These are phyloP conservation scores for Dinocampus coccinellae DNA, from an alignment of 2,888 invertebrate species.

Conservation along the genomic window DNA sequence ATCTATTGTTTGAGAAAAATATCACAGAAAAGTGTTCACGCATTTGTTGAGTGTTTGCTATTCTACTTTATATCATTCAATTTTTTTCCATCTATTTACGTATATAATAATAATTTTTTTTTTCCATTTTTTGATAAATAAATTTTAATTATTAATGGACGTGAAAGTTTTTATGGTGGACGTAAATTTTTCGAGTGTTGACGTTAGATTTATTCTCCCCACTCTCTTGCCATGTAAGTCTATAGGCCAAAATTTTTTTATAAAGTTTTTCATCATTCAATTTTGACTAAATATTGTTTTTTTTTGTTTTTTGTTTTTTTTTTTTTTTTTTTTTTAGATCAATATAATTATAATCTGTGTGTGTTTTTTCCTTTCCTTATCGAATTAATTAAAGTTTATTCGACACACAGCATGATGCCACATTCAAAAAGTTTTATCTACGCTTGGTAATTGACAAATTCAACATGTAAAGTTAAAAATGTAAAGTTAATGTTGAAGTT, in stretches of 20 bases:
- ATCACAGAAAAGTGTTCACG: slow-evolving; percentile 59
- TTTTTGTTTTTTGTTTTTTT: background rate
- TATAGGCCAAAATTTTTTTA: no score
- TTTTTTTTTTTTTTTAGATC: background rate
- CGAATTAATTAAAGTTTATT: slow-evolving; percentile 44
- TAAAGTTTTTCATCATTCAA: no score
- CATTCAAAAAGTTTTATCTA: background rate
- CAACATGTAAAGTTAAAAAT: background rate
- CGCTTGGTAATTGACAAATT: background rate
- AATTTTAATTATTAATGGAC: no score
- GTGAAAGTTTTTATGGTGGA: no score
- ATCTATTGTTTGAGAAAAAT: background rate
- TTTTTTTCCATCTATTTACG: background rate
- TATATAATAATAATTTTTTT: background rate
- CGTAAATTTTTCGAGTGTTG: no score
- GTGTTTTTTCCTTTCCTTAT: slow-evolving; percentile 29
- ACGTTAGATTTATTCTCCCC: no score
- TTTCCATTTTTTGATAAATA: background rate
- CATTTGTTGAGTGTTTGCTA: slow-evolving; percentile 56
- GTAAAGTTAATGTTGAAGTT: no score
- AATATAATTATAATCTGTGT: slow-evolving; percentile 8
- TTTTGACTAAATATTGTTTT: no score
- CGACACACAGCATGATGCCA: slow-evolving; percentile 39
- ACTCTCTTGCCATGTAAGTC: no score
- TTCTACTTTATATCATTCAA: slow-evolving; percentile 42